Conservation (phyloP, 1,140 invertebrate genomes). For the Limonius californicus region DNA sequence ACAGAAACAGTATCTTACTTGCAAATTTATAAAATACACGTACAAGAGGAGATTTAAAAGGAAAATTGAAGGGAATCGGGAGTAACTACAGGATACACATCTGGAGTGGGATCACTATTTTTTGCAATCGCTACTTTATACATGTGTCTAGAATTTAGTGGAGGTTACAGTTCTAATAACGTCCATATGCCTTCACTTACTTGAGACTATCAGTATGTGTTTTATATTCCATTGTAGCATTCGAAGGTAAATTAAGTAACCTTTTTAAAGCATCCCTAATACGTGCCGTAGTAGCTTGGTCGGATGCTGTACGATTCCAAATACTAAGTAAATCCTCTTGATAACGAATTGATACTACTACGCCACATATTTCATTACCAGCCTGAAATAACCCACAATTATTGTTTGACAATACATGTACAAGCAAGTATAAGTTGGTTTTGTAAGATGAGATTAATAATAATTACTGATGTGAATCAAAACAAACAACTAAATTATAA, state of each 20-base stretch:
- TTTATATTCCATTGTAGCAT: slow-evolving; percentile 96
- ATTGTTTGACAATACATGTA: not conserved
- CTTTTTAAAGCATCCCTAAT: slow-evolving; percentile 93
- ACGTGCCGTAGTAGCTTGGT: slow-evolving; percentile 78
- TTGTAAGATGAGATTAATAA: slow-evolving; percentile 34
- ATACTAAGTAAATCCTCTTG: slow-evolving; percentile 97
- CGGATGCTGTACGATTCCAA: slow-evolving; percentile 94
- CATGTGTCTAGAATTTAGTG: no score
- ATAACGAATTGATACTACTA: slow-evolving; percentile 75
- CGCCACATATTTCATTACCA: slow-evolving; percentile 98
- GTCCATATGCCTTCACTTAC: slow-evolving; percentile 26
- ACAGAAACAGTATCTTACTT: no score
- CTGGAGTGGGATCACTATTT: not conserved
- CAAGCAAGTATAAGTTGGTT: slow-evolving; percentile 28
- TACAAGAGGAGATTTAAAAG: not conserved
- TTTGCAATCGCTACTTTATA: no score
- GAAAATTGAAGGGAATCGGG: not conserved
- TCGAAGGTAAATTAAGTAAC: slow-evolving; percentile 89
- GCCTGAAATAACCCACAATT: no score
- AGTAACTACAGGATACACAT: not conserved
- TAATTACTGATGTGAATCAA: no score
- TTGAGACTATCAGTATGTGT: slow-evolving; percentile 65
- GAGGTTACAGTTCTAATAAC: no score
- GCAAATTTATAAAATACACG: not conserved
- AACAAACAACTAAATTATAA: no score